Base-by-base conservation (phyloP, 2,113 vertebrate species). In the Strix aluco region DNA sequence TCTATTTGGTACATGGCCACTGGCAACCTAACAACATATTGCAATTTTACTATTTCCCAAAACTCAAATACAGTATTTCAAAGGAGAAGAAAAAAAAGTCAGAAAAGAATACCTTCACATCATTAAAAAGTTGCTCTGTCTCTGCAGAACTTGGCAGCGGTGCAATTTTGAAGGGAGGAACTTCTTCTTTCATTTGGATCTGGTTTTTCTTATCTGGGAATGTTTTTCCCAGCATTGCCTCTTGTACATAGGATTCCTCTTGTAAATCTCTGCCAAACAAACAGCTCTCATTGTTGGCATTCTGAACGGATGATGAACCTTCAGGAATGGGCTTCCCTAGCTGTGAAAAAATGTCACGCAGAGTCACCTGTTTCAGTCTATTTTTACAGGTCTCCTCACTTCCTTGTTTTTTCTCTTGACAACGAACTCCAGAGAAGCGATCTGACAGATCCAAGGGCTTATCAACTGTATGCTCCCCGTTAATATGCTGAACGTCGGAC, bases 371-470 rank as follows among this genome's bases (percentile, higher is more conserved):
- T 59, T 97, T 98, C 70, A 97, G 78, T 89, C 73, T 98, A 44
- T 83, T 97, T 96, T 97, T 98, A 94, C 83, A 93, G 16, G 40
- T 88, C 51, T 98, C 98, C 61, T 97, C 81, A 77, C 26, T 93
- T 80, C 94, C 95, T 71, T 97, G 96, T 77, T 90, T 97, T 84
- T 97, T 98, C 57, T 98, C 98, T 86, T 97, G 97, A 71, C 90
- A 89, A 51, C 86, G 96, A 90, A 58, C 57, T 93, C 91, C 93
- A 46, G 98, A 97, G 96, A 98, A 98, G 27, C 96, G 96, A 96
- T 98, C 98, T 16, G 98, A 99, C 6, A 99, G 96, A 96, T 99
- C 98, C 88, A 98, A 92, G 62, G 97, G 98, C 74, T 98, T 98
- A 65, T 98, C 97, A 70, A 85, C 91, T 17, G 90, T 10, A 21